Evolutionary conservation across 2,797 vertebrate genomes (phyloP), one percentile per base, ranked within the genome.

Genomic region (Pseudochromis fuscus): DNA sequence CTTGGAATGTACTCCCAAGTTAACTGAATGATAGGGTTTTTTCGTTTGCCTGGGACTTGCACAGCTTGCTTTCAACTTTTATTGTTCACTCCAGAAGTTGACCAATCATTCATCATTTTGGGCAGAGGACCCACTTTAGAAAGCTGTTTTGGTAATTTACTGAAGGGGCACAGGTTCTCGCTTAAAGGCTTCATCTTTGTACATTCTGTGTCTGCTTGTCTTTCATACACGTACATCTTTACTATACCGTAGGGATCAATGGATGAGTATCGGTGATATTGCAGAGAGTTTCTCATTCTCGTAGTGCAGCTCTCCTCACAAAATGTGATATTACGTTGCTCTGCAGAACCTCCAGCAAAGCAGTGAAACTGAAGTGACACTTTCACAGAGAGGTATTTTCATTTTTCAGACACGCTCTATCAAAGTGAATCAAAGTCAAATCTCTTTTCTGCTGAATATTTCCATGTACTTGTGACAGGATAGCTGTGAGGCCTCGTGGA

Each of bases 331-430:
- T 71, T 75, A 51, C 58, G 48, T 64, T 72, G 71, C 59, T 55
- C 48, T 2, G 38, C 16, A 68, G 67, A 82, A 72, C 52, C 49
- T 59, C 72, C 72, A 44, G 35, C 67, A 67, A 65, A 78, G 75
- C 74, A 72, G 60, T 38, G 42, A 75, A 81, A 75, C 28, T 12
- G 71, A 83, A 86, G 84, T 75, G 74, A 85, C 86, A 79, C 66
- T 83, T 83, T 85, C 51, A 64, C 55, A 78, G 44, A 69, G 58
- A 82, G 63, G 51, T 72, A 49, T 73, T 87, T 87, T 89, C 50
- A 81, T 75, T 90, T 90, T 84, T 89, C 74, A 77, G 68, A 82
- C 84, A 68, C 56, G 25, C 64, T 61, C 81, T 71, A 77, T 92
- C 89, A 79, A 60, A 83, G 63, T 64, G 52, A 85, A 88, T 91